A percentile compares a stretch with the other conserved stretches of the same genome.
phyloP scores from a whole-genome alignment of 2,888 invertebrate genomes.

The Xestobium rufovillosum region DNA sequence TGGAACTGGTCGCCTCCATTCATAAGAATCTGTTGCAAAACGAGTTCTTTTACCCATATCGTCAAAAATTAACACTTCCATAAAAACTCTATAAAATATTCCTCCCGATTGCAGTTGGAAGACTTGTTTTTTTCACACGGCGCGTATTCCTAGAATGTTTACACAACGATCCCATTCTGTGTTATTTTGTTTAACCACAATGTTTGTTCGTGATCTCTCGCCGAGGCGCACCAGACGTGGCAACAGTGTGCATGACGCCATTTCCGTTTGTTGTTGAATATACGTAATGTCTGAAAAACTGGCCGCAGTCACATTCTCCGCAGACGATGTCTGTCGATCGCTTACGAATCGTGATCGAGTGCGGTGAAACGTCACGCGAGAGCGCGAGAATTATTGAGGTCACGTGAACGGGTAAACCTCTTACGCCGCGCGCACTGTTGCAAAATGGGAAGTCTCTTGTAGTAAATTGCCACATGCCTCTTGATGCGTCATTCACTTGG shows the following conservation, averaged over 20 bases:
- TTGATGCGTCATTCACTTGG: too few relatives aligned
- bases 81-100: too few relatives aligned
- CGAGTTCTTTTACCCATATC: too few relatives aligned
- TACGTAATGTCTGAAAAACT: constrained; percentile 27
- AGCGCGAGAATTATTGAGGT: constrained; percentile 1
- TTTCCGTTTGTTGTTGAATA: constrained; percentile 15
- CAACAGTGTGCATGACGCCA: constrained; percentile 3
- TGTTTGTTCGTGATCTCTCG: background rate
- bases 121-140: too few relatives aligned
- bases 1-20: too few relatives aligned
- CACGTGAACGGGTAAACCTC: constrained; percentile 3
- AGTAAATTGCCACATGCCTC: too few relatives aligned
- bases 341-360: background rate
- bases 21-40: too few relatives aligned
- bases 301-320: constrained; percentile 27
- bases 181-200: constrained; percentile 1
- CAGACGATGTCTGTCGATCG: constrained; percentile 20
- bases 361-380: background rate
- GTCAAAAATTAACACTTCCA: too few relatives aligned
- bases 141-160: too few relatives aligned
- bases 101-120: too few relatives aligned
- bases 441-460: too few relatives aligned
- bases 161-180: too few relatives aligned
- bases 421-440: constrained; percentile 3
- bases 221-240: background rate